Evolutionary conservation across 2,797 vertebrate species (phyloP).

Genomic region (Gymnopithys bicolor): DNA sequence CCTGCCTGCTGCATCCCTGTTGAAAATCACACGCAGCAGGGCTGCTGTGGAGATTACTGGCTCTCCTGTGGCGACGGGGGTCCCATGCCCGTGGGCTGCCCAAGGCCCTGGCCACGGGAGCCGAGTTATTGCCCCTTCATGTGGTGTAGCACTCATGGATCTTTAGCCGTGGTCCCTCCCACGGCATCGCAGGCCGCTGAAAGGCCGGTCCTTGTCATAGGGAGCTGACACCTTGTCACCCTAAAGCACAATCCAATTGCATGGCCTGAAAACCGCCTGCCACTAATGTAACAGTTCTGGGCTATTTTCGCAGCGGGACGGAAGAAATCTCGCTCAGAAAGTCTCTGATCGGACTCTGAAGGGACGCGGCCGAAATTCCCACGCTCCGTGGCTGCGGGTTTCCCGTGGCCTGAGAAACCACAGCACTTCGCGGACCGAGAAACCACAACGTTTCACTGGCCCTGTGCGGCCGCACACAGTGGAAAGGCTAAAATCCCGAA

Average conservation of each 20-base stretch:
- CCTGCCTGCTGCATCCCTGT: not conserved
- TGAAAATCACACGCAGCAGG: not conserved
- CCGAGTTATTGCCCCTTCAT: not conserved
- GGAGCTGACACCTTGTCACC: not conserved
- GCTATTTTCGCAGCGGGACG: not conserved
- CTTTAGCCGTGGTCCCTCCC: not conserved
- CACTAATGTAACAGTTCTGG: not conserved
- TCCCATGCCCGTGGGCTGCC: not conserved
- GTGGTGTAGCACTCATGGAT: rapidly evolving
- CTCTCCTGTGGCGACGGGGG: rapidly evolving
- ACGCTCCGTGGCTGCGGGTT: not conserved
- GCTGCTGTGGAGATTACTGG: not conserved
- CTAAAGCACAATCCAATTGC: not conserved
- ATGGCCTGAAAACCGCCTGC: not conserved
- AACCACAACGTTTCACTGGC: not conserved
- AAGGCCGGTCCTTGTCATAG: not conserved
- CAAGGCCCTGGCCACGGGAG: rapidly evolving
- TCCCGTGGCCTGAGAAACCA: not conserved
- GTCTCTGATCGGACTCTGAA: not conserved
- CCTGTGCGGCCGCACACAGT: not conserved
- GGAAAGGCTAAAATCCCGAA: not conserved
- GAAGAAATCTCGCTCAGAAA: not conserved
- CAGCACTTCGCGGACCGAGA: not conserved
- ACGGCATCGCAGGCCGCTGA: not conserved
- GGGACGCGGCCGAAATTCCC: not conserved